These are phyloP conservation scores for Pachymerium ferrugineum DNA, from an alignment of 2,888 invertebrate genomes.

Conservation along the genomic window DNA sequence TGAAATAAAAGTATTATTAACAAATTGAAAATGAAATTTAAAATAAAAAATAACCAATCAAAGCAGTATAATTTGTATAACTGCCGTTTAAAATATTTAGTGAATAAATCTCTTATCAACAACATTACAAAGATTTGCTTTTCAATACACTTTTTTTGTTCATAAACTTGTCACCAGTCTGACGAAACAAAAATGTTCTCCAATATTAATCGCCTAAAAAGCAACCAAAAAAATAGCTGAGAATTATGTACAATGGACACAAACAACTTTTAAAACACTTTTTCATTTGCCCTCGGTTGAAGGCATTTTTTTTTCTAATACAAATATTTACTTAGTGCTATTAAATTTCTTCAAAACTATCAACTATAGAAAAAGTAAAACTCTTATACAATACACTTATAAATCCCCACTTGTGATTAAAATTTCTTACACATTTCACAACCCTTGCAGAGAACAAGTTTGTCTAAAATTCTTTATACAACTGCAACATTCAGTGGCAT, in stretches of 20 bases:
- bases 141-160: background rate
- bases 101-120: too few species aligned
- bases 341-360: background rate
- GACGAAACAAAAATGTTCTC: background rate
- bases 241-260: conserved; percentile 8
- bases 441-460: background rate
- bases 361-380: background rate
- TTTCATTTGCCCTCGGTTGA: too few species aligned
- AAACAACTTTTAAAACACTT: background rate
- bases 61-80: too few species aligned
- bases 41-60: too few species aligned
- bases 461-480: background rate
- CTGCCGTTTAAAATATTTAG: too few species aligned
- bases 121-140: too few species aligned
- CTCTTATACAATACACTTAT: conserved; percentile 8
- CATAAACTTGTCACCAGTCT: background rate
- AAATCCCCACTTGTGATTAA: conserved; percentile 4
- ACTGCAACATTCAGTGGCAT: background rate
- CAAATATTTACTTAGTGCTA: background rate
- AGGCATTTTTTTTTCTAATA: conserved; percentile 6
- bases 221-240: background rate
- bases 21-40: background rate
- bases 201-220: background rate
- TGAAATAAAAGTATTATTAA: background rate
- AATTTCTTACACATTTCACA: background rate